phyloP scores from a whole-genome alignment of 2,113 vertebrate genomes.

The Trinectes maculatus region DNA sequence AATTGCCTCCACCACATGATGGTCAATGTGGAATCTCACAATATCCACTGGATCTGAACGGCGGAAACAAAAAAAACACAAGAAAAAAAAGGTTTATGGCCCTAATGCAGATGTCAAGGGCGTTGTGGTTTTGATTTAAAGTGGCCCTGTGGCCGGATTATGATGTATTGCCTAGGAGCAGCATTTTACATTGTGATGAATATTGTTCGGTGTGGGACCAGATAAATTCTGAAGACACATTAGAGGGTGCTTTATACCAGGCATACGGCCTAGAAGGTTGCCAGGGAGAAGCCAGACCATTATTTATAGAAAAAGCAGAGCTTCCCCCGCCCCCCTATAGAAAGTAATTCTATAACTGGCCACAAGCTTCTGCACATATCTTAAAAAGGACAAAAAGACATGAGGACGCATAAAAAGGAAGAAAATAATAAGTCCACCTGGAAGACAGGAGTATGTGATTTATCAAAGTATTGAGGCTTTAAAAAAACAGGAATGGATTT shows the following conservation, averaged over 20 bases:
- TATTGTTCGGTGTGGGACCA: slow-evolving; percentile 57
- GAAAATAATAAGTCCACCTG: slow-evolving; percentile 37
- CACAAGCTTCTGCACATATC: slow-evolving; percentile 15
- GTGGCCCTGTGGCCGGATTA: slow-evolving; percentile 58
- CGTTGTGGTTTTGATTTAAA: slow-evolving; percentile 73
- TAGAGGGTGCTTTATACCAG: slow-evolving; percentile 34
- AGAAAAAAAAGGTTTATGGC: slow-evolving; percentile 51
- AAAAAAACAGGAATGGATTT: slow-evolving; percentile 29
- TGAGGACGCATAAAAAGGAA: neutral
- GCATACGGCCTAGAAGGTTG: slow-evolving; percentile 50
- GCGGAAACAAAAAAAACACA: slow-evolving; percentile 28
- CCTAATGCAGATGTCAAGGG: slow-evolving; percentile 70
- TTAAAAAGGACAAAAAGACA: slow-evolving; percentile 8
- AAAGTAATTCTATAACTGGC: slow-evolving; percentile 21
- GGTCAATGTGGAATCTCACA: slow-evolving; percentile 36
- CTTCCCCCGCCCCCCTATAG: neutral
- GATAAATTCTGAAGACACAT: slow-evolving; percentile 70
- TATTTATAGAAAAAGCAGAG: slow-evolving; percentile 58
- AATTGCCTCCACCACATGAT: slow-evolving; percentile 16
- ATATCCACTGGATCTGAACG: slow-evolving; percentile 24
- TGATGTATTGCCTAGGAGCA: slow-evolving; percentile 59
- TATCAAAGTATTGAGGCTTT: slow-evolving; percentile 16
- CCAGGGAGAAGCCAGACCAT: slow-evolving; percentile 47
- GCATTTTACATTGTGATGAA: slow-evolving; percentile 74
- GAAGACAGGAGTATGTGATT: slow-evolving; percentile 22